phyloP scores from a whole-genome alignment of 1,140 invertebrate genomes.

The Phortica variegata region DNA sequence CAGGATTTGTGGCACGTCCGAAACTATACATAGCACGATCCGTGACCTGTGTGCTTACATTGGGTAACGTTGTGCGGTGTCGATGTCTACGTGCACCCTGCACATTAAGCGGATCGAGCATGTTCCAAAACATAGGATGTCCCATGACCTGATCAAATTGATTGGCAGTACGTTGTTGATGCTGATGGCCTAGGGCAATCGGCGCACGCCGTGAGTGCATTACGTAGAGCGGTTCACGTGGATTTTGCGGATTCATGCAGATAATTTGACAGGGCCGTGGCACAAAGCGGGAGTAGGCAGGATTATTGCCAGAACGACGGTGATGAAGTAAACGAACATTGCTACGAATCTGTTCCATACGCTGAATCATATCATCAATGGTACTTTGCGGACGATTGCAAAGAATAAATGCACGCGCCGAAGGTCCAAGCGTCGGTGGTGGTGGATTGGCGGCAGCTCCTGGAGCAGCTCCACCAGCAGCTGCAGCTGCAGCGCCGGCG shows the following conservation, averaged over 20 bases:
- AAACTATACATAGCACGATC: constrained; percentile 53
- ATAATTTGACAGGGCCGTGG: constrained; percentile 45
- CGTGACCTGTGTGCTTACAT: constrained; percentile 18
- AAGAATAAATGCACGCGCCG: no score
- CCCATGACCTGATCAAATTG: constrained; percentile 34
- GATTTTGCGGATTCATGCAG: constrained; percentile 32
- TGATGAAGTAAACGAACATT: constrained; percentile 3
- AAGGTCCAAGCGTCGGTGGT: constrained; percentile 28
- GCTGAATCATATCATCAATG: no score
- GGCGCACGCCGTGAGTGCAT: constrained; percentile 25
- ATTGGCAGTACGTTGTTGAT: constrained; percentile 22
- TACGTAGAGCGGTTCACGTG: constrained; percentile 18
- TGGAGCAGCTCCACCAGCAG: not conserved
- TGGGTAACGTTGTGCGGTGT: constrained; percentile 8
- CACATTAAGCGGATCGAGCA: constrained; percentile 41
- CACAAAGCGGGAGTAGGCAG: constrained; percentile 38
- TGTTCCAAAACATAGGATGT: constrained; percentile 52
- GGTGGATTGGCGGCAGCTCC: constrained; percentile 1
- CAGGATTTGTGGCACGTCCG: constrained; percentile 37
- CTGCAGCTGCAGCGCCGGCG: constrained; percentile 17
- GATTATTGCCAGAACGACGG: constrained; percentile 31
- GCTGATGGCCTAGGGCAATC: constrained; percentile 4
- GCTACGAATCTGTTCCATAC: constrained; percentile 17
- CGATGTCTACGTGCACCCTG: constrained; percentile 18
- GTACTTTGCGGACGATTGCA: no score